Conservation (phyloP, 2,888 invertebrate genomes). For the Heteromyza rotundicornis region DNA sequence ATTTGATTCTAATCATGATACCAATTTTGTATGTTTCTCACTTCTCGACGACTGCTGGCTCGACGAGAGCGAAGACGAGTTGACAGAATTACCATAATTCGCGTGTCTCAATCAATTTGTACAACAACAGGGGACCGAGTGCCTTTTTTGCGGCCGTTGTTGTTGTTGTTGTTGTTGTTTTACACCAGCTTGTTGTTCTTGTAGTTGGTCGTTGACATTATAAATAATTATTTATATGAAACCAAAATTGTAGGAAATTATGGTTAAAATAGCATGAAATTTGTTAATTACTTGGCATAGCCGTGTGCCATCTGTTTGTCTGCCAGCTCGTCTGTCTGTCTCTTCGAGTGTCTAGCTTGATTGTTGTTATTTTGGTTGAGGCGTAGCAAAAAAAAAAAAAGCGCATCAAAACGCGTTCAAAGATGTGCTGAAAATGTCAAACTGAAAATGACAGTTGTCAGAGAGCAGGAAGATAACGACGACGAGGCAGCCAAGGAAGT, state of each 20-base stretch:
- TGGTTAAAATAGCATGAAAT: conserved; percentile 22
- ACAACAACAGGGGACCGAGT: background rate
- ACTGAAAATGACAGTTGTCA: conserved; percentile 2
- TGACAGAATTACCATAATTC: conserved; percentile 22
- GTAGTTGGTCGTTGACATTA: conserved; percentile 36
- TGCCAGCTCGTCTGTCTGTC: background rate
- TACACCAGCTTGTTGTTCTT: conserved; percentile 6
- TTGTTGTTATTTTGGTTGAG: background rate
- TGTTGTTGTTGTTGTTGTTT: no score
- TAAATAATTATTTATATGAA: conserved; percentile 43
- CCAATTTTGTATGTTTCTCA: no score
- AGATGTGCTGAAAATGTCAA: background rate
- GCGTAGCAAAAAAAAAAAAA: background rate
- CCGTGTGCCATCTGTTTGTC: background rate
- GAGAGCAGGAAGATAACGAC: background rate
- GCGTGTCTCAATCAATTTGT: conserved; percentile 25
- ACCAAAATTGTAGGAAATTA: conserved; percentile 13
- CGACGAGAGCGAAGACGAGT: background rate
- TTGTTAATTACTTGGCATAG: conserved; percentile 21
- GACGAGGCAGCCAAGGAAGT: no score
- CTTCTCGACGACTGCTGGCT: no score
- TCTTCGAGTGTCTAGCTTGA: background rate
- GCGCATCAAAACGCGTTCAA: background rate
- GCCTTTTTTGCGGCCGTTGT: background rate
- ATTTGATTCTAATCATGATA: no score